Base-by-base conservation (phyloP, 2,797 vertebrate genomes). In the Lophura swinhoii region DNA sequence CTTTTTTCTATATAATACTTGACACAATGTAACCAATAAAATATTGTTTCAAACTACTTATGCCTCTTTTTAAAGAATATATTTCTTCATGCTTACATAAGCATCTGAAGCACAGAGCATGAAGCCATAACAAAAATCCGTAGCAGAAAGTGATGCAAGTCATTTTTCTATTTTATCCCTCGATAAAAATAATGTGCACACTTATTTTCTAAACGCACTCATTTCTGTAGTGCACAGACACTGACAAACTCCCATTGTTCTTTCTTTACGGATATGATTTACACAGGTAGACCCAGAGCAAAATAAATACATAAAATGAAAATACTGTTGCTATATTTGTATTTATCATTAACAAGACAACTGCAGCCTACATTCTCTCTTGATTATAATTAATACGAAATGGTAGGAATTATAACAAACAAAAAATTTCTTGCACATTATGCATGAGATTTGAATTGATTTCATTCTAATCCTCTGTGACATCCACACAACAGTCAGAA, bases 341-440 rank as follows among this genome's bases (percentile, higher is more conserved):
- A 76, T 87, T 93, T 94, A 46, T 95, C 63, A 94, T 94, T 92
- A 90, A 82, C 55, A 91, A 81, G 66, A 56, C 51, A 77, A 3
- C 48, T n/a, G 51, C n/a, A 89, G 10, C n/a, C 70, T 92, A 10
- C 71, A 51, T 86, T 79, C 66, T 86, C 60, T 63, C 71, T 72
- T 92, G 84, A 96, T 93, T 95, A 87, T 94, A 90, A 91, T 96
- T 95, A 93, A 91, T 85, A 63, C 59, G 66, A 91, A 93, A 93
- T 69, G 29, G 14, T 46, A 84, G 44, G 62, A 94, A 92, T 90
- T 81, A 79, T 24, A 67, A 74, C 69, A 84, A 91, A 87, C 75
- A 93, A 83, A 79, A 86, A 48, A 31, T 14, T 71, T 80, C 68
- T 74, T 0, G 0, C 35, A 66, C 35, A 87, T 58, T 72, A 87